Base-by-base conservation (phyloP, 2,797 vertebrate genomes). In the Knipowitschia caucasica region DNA sequence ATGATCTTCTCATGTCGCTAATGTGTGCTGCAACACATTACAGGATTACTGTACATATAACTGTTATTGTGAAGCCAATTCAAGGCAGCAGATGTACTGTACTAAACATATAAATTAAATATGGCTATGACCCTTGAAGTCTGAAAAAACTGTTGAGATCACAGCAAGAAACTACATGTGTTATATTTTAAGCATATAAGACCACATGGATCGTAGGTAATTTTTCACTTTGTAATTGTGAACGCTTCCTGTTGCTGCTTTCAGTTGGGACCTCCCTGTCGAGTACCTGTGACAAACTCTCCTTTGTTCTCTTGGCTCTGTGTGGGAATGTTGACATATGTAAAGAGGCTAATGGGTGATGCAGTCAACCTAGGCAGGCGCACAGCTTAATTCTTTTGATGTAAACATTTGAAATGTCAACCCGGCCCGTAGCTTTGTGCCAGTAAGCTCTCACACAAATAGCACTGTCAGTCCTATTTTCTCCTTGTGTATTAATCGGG, bases 391-490 rank as follows among this genome's bases (percentile, higher is more conserved):
- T 65, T 46, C 34, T 60, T 80, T 75, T 74, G 63, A 77, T 80
- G 67, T 73, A 75, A 78, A 81, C 70, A 76, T 80, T 80, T 65
- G 54, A 80, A 75, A 80, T 78, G 75, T 77, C 67, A 77, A 56
- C 59, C 27, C 11, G 8, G 66, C 61, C 65, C 56, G 34, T 40
- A 57, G 67, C 61, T 65, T 50, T 58, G 59, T 30, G 8, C 60
- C 42, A 64, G 59, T 60, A 70, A 75, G 66, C 68, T 40, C 20
- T 58, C 40, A 63, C 56, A 80, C 61, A 85, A 80, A 80, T 73
- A 72, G 40, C 57, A 49, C 63, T 74, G 63, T 67, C 73, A 74
- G 65, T 82, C 63, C 49, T 15, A 56, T 66, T 63, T 40, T 23
- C 62, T 52, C 56, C 38, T 70, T 25, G 25, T 62, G 26, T 65